phyloP scores from a whole-genome alignment of 2,113 vertebrate species.

The Gambusia holbrooki region DNA sequence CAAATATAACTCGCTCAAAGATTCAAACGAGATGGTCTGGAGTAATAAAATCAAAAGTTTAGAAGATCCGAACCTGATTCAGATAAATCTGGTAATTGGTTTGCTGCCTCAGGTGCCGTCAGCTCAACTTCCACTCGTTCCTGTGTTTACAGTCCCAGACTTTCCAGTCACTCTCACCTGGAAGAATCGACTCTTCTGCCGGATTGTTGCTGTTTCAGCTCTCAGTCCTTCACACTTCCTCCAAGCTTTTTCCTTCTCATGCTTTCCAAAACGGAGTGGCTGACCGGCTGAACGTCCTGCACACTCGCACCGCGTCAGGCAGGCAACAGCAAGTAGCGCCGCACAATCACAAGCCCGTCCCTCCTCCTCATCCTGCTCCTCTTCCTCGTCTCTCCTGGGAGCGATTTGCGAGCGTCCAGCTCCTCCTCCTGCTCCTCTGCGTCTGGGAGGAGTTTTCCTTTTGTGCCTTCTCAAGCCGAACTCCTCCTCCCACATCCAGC shows the following conservation, averaged over 20 bases:
- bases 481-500: slow-evolving; percentile 42
- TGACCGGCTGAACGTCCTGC: slow-evolving; percentile 46
- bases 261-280: slow-evolving; percentile 32
- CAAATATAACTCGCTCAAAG: slow-evolving; percentile 27
- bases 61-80: background rate
- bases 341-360: slow-evolving; percentile 50
- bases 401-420: slow-evolving; percentile 74
- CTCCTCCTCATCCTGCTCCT: slow-evolving; percentile 57
- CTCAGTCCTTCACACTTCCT: background rate
- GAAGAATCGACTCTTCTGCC: slow-evolving; percentile 4
- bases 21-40: slow-evolving; percentile 43
- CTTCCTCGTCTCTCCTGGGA: slow-evolving; percentile 59
- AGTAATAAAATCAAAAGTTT: background rate
- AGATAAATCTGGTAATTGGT: background rate
- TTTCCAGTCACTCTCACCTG: slow-evolving; percentile 51
- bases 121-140: slow-evolving; percentile 32
- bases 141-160: slow-evolving; percentile 25
- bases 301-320: slow-evolving; percentile 59
- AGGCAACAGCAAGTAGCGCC: slow-evolving; percentile 70
- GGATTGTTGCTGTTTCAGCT: background rate
- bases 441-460: slow-evolving; percentile 71
- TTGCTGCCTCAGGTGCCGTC: slow-evolving; percentile 3
- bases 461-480: slow-evolving; percentile 38
- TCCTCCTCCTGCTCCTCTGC: slow-evolving; percentile 74
- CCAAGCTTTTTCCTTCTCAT: slow-evolving; percentile 12